phyloP scores from a whole-genome alignment of 2,888 invertebrate species.

The Diadegma fenestrale region DNA sequence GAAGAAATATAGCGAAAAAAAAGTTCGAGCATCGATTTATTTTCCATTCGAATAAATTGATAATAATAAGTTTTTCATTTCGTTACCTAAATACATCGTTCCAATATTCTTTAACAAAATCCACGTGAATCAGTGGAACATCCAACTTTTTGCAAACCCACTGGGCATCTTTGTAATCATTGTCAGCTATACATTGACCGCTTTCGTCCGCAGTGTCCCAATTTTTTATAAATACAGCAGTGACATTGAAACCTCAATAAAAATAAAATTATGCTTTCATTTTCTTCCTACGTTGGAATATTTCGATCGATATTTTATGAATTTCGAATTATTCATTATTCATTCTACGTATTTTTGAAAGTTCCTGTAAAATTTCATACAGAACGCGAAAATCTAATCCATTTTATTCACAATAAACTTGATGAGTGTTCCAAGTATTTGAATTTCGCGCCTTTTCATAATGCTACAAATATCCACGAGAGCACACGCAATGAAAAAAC shows the following conservation, averaged over 20 bases:
- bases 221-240: conserved; percentile 97
- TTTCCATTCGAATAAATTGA: not conserved
- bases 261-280: conserved; percentile 29
- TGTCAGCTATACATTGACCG: conserved; percentile 92
- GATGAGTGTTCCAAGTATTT: not conserved
- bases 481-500: not conserved
- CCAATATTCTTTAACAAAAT: conserved; percentile 98
- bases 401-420: not conserved
- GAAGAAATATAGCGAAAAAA: not conserved
- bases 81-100: conserved; percentile 90
- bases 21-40: not conserved
- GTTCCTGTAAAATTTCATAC: not conserved
- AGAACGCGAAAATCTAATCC: not conserved
- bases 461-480: not conserved
- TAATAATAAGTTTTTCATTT: not conserved
- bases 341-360: not conserved
- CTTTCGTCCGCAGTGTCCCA: conserved; percentile 97
- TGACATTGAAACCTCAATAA: conserved; percentile 91
- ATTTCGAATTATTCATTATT: not conserved
- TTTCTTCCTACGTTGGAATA: not conserved
- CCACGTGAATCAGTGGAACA: conserved; percentile 92
- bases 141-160: conserved; percentile 92
- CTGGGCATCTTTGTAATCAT: conserved; percentile 94
- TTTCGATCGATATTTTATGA: not conserved
- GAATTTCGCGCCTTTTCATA: not conserved